Conservation (phyloP, 2,888 invertebrate genomes). For the Tetranychus truncatus region DNA sequence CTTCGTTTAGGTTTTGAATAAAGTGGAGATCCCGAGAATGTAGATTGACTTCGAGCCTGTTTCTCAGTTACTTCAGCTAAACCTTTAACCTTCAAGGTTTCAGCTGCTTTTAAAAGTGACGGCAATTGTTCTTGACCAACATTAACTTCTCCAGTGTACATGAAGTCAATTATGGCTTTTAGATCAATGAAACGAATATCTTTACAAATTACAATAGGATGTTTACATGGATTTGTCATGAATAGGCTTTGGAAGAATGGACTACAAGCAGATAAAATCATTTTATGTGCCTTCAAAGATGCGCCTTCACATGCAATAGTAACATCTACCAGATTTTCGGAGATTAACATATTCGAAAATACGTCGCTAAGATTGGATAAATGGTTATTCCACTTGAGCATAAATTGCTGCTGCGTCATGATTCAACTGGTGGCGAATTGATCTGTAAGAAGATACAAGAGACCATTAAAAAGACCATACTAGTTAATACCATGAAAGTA, state of each 20-base stretch:
- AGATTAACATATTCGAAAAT: constrained; percentile 71
- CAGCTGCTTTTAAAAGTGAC: constrained; percentile 68
- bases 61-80: constrained; percentile 62
- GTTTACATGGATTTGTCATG: constrained; percentile 77
- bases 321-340: constrained; percentile 74
- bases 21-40: not conserved
- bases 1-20: not conserved
- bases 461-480: no score
- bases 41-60: constrained; percentile 10
- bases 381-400: constrained; percentile 81
- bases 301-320: constrained; percentile 77
- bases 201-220: constrained; percentile 77
- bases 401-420: constrained; percentile 51
- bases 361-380: constrained; percentile 69
- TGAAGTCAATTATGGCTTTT: constrained; percentile 76
- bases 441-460: no score
- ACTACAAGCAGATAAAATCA: constrained; percentile 78
- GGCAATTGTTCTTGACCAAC: constrained; percentile 77
- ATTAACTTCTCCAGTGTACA: constrained; percentile 91
- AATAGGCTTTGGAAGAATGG: constrained; percentile 77
- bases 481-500: no score
- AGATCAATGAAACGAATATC: constrained; percentile 75
- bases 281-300: constrained; percentile 76
- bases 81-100: constrained; percentile 70
- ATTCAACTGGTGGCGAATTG: no score